Evolutionary conservation across 2,113 vertebrate genomes (phyloP).

Genomic region (Mormyrus lacerda): DNA sequence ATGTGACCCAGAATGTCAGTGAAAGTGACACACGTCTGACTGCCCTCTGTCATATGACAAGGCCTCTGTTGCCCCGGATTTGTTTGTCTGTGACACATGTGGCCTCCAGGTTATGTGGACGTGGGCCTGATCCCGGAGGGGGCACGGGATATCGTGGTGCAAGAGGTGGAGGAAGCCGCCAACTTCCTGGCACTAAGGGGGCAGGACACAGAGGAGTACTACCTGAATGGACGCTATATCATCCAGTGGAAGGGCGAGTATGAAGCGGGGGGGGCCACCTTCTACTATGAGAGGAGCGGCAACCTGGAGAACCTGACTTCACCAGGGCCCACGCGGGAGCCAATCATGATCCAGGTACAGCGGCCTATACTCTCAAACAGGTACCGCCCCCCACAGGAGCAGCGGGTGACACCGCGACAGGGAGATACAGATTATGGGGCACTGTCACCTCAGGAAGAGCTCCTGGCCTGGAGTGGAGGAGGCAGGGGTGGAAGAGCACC

Average conservation of each 20-base stretch:
- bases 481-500: background rate
- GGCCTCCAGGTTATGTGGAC: constrained; percentile 77
- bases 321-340: constrained; percentile 79
- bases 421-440: background rate
- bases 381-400: background rate
- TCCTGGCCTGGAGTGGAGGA: background rate
- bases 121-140: constrained; percentile 89
- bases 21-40: background rate
- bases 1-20: background rate
- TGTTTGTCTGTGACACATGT: constrained; percentile 17
- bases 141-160: constrained; percentile 82
- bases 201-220: constrained; percentile 75
- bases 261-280: constrained; percentile 75
- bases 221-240: constrained; percentile 89
- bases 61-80: background rate
- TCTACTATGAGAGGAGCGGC: constrained; percentile 82
- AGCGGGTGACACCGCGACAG: background rate
- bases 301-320: constrained; percentile 92
- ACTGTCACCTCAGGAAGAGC: background rate
- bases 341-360: constrained; percentile 86
- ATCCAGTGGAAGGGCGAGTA: constrained; percentile 99
- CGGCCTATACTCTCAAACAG: background rate
- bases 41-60: background rate
- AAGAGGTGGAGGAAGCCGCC: constrained; percentile 79
- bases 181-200: constrained; percentile 88